These are phyloP conservation scores for Delichon dasypus DNA, from an alignment of 2,797 vertebrate genomes.

Conservation along the genomic window DNA sequence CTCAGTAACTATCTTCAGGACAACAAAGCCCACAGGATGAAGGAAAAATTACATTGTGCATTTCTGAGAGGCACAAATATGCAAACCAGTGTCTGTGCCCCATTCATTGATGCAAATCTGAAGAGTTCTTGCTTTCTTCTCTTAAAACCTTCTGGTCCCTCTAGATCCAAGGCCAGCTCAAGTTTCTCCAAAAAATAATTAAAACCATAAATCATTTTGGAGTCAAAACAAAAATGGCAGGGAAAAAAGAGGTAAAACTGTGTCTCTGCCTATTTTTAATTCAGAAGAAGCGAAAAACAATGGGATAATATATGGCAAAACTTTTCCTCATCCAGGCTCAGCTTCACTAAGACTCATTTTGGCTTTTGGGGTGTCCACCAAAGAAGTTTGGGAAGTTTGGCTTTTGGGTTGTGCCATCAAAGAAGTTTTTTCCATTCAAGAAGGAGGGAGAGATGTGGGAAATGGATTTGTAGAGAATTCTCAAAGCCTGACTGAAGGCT, in stretches of 20 bases:
- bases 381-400: background rate
- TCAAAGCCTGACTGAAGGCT: background rate
- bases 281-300: background rate
- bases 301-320: background rate
- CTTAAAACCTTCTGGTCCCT: background rate
- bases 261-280: background rate
- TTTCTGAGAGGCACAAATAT: background rate
- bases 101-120: background rate
- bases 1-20: background rate
- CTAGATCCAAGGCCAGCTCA: background rate
- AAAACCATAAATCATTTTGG: background rate
- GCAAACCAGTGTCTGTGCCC: background rate
- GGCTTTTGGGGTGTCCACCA: background rate
- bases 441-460: background rate
- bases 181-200: background rate
- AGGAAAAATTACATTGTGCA: background rate
- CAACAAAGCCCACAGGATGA: conserved; percentile 22
- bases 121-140: background rate
- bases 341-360: background rate
- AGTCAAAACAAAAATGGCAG: background rate
- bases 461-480: background rate
- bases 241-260: background rate
- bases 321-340: background rate
- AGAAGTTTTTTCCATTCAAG: background rate
- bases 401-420: background rate